Evolutionary conservation across 2,888 invertebrate species (phyloP), one percentile per base, ranked within the genome.

Genomic region (Lithophane leautieri): DNA sequence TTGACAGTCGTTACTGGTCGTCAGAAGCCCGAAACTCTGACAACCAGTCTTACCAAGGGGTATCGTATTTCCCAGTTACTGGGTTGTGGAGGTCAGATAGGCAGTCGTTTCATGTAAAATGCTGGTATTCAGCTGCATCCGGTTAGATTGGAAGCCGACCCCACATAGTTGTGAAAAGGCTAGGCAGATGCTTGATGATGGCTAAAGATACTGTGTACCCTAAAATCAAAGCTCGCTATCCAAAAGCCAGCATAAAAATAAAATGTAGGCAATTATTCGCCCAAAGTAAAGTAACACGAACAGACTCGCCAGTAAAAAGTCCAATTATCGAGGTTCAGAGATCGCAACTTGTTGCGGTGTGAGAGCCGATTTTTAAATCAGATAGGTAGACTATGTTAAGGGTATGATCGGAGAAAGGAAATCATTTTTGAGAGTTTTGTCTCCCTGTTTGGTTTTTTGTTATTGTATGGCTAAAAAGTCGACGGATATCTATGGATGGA

Each of bases 281-380:
- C 28, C 50, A 71, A 52, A 50, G 76, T 50, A 70, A 82, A 78
- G 79, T 81, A 81, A 84, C 83, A 82, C 66, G 70, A 78, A 73
- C 81, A 68, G 74, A 73, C 76, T 86, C 81, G 81, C 56, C 79
- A 78, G 81, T 87, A 88, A 89, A 89, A 89, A 85, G 70, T 87
- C 87, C 89, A 89, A 89, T 89, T 89, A 89, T 83, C 83, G 81
- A 52, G 66, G 61, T 58, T 61, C 76, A 52, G 81, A 70, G 83
- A 76, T 79, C 66, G 76, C 85, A 80, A 88, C 88, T 88, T 88
- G 88, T 88, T 88, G 88, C 89, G 81, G 83, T 72, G 74, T 62
- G 71, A 60, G 47, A 68, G 79, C 58, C 81, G 74, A 79, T 84
- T 82, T 86, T 81, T 61, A 73, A 85, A 81, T 83, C 85, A 85